Base-by-base conservation (phyloP, 2,888 invertebrate species). In the Rhingia campestris region DNA sequence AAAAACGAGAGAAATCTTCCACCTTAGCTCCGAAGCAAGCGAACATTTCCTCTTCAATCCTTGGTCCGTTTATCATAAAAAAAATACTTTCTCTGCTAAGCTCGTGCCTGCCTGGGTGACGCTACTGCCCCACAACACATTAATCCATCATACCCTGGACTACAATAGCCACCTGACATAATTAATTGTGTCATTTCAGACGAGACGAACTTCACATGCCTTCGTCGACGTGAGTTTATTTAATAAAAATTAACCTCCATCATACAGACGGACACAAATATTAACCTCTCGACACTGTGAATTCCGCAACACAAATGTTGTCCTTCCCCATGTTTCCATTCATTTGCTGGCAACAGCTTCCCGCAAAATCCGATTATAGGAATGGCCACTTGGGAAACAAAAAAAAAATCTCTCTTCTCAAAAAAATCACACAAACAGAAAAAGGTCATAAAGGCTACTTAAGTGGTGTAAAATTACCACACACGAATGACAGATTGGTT, bases 391-490 rank as follows among this genome's bases (percentile, higher is more conserved):
- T 43, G 37, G 45, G 61, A 9, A 33, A 49, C 12, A 35, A 1
- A 41, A 12, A 33, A 37, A 47, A 67, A 41, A n/a, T 5, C 37
- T 22, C 22, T 22, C 22, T 1, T 22, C n/a, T 5, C 32, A 69
- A 6, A 61, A 45, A 56, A 45, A 54, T 33, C 64, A 7, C 22
- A 76, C 79, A 82, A 82, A 82, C 63, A 63, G 73, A 82, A 82
- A 82, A 82, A 67, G 69, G 73, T 79, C 67, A 82, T 79, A 77
- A 73, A 79, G 79, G 79, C 82, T 79, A 82, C 82, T 82, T 82
- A 82, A 82, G 82, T 82, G 82, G 82, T 82, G 82, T 82, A 82
- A 82, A 82, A 82, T 82, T 79, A 79, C 82, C 82, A 58, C 82
- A 82, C 74, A 79, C 67, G 67, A 79, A 79, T 82, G 82, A 82